These are phyloP conservation scores for Corythucha ciliata DNA, from an alignment of 2,888 invertebrate species.

Conservation along the genomic window DNA sequence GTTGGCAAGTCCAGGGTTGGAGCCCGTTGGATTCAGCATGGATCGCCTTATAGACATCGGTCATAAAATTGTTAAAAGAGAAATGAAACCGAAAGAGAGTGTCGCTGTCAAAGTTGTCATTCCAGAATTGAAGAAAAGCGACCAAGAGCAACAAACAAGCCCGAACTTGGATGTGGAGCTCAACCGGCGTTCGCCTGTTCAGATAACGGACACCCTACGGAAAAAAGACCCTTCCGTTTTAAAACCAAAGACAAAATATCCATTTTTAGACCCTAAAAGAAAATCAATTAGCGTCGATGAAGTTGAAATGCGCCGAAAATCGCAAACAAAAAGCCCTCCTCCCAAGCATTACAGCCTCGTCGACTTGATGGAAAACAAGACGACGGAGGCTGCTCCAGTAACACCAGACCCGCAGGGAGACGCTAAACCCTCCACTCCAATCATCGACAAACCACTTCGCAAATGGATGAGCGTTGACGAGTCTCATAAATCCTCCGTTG, in stretches of 20 bases:
- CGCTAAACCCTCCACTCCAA: constrained; percentile 29
- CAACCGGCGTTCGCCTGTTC: neutral
- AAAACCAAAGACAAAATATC: constrained; percentile 9
- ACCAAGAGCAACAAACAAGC: no score
- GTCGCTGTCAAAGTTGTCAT: no score
- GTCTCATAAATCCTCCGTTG: constrained; percentile 13
- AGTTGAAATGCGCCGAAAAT: constrained; percentile 31
- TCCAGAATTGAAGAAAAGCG: no score
- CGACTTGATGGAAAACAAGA: constrained; percentile 27
- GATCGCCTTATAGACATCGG: constrained; percentile 34
- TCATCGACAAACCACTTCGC: constrained; percentile 30
- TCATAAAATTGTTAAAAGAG: constrained; percentile 28
- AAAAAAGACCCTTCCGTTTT: neutral
- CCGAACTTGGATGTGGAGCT: neutral
- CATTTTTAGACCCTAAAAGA: constrained; percentile 19
- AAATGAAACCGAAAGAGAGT: constrained; percentile 26
- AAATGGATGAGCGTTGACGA: constrained; percentile 32
- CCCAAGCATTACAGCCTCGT: constrained; percentile 33
- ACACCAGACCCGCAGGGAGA: constrained; percentile 5
- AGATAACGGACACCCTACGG: neutral
- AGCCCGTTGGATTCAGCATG: constrained; percentile 36
- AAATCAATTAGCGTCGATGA: constrained; percentile 35
- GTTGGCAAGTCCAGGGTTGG: constrained; percentile 31
- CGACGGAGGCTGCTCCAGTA: neutral
- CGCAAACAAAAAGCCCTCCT: constrained; percentile 19